Evolutionary conservation across 2,113 vertebrate species (phyloP).

Genomic region (Conger conger): DNA sequence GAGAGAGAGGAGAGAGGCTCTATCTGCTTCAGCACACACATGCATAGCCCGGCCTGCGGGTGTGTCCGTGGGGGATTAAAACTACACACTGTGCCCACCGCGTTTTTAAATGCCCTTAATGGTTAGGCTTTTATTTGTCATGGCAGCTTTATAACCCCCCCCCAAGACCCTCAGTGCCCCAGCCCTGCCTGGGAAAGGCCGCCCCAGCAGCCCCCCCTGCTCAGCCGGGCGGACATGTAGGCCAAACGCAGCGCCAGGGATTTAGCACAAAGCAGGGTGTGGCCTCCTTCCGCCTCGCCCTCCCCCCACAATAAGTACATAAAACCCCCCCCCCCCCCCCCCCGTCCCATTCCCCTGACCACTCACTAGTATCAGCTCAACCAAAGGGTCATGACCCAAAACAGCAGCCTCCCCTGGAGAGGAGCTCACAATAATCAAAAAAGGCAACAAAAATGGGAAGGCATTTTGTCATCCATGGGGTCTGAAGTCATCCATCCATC

Average conservation of each 20-base stretch:
- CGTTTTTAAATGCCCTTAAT: neutral
- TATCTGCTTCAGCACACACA: neutral
- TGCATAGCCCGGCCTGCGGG: neutral
- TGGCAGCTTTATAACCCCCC: neutral
- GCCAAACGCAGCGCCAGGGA: neutral
- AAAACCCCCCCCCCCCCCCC: neutral
- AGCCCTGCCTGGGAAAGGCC: constrained; percentile 11
- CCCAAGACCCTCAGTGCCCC: neutral
- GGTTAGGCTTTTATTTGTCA: neutral
- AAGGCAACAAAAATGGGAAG: neutral
- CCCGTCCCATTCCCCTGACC: neutral
- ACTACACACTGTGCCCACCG: neutral
- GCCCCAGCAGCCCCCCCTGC: neutral
- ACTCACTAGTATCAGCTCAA: no score
- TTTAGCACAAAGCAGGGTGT: neutral
- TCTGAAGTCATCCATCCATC: no score
- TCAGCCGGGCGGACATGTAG: neutral
- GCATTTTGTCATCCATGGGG: neutral
- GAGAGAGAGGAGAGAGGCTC: no score
- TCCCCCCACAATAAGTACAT: neutral
- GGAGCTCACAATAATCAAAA: neutral
- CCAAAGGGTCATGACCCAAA: neutral
- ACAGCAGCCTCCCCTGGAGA: neutral
- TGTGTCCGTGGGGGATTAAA: neutral
- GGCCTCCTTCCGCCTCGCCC: neutral